These are phyloP conservation scores for Andrena flavipes DNA, from an alignment of 2,888 invertebrate species.

Conservation along the genomic window DNA sequence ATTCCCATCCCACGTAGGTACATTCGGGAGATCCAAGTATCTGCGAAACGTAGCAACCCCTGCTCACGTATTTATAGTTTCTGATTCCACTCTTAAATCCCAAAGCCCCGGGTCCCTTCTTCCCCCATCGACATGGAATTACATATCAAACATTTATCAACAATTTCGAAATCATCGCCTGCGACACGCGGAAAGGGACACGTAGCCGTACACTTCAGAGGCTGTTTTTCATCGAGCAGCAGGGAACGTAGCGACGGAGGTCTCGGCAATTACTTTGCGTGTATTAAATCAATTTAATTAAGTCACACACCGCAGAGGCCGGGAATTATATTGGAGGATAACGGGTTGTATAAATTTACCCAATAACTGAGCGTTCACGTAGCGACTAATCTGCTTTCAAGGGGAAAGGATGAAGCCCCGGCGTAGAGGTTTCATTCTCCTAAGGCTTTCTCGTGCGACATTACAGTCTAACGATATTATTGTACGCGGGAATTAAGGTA, in stretches of 20 bases:
- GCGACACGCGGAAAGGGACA: not conserved
- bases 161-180: not conserved
- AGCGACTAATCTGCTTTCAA: constrained; percentile 26
- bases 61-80: constrained; percentile 37
- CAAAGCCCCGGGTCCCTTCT: not conserved
- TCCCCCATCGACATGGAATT: not conserved
- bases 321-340: constrained; percentile 14
- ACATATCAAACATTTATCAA: constrained; percentile 29
- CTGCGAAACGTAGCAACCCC: constrained; percentile 7
- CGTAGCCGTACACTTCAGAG: no score
- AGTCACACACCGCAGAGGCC: constrained; percentile 29
- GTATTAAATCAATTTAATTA: constrained; percentile 50
- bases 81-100: constrained; percentile 14
- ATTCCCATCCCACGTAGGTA: not conserved
- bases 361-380: constrained; percentile 21
- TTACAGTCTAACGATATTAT: constrained; percentile 16
- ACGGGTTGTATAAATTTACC: constrained; percentile 34
- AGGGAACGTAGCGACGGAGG: not conserved
- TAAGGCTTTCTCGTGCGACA: no score
- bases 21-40: not conserved
- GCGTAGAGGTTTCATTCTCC: constrained; percentile 3
- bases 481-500: constrained; percentile 11
- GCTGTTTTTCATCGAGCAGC: constrained; percentile 8
- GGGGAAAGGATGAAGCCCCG: constrained; percentile 1
- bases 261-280: constrained; percentile 22